These are phyloP conservation scores for Taeniopygia guttata DNA, from an alignment of 2,797 vertebrate species.

Conservation along the genomic window DNA sequence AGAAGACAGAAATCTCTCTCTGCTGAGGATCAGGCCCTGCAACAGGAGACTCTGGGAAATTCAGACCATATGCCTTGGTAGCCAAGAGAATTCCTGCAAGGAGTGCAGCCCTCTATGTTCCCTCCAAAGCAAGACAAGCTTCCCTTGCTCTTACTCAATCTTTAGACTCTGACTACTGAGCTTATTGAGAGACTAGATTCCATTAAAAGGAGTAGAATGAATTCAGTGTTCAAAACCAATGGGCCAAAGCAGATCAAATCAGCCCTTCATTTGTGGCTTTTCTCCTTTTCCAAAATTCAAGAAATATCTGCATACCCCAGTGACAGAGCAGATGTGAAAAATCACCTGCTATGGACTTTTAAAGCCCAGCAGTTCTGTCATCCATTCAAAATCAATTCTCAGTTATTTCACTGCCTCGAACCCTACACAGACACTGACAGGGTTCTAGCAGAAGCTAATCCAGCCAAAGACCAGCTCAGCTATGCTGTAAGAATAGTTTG, in stretches of 20 bases:
- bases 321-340: slow-evolving; percentile 46
- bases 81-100: slow-evolving; percentile 18
- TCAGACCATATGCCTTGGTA: background rate
- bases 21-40: background rate
- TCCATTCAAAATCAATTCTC: slow-evolving; percentile 34
- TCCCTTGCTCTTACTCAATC: slow-evolving; percentile 37
- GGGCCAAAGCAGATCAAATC: slow-evolving; percentile 44
- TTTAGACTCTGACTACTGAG: slow-evolving; percentile 19
- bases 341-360: slow-evolving; percentile 45
- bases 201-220: slow-evolving; percentile 26
- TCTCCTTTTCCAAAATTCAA: slow-evolving; percentile 7
- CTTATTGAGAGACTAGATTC: slow-evolving; percentile 10
- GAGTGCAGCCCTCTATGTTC: background rate
- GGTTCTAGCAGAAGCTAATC: slow-evolving; percentile 13
- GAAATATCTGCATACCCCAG: background rate
- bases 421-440: background rate
- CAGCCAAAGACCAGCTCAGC: background rate
- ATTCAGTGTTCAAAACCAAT: slow-evolving; percentile 33
- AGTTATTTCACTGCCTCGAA: background rate
- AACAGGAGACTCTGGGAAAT: slow-evolving; percentile 35
- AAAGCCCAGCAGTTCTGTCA: background rate
- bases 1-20: background rate
- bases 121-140: slow-evolving; percentile 9
- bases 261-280: slow-evolving; percentile 13
- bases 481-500: background rate